Base-by-base conservation (phyloP, 2,113 vertebrate genomes). In the Engraulis encrasicolus region DNA sequence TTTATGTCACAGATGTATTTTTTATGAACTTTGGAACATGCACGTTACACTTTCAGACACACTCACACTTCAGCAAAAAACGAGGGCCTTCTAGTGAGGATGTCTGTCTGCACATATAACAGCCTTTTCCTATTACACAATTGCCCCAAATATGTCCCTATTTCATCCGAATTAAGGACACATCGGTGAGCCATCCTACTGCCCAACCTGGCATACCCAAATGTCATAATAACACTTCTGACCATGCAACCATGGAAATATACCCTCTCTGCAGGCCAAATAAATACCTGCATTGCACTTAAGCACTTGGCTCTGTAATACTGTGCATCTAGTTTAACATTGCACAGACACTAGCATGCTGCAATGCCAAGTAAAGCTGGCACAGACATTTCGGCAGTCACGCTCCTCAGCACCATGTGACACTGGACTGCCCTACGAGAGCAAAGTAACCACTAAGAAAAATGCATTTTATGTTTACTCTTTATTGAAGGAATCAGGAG, bases 1-100 rank as follows among this genome's bases (percentile, higher is more conserved):
- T 83, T 79, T 84, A 87, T 85, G 58, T 50, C 52, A 61, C 84
- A 86, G 81, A 87, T 85, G 81, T 81, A 83, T 27, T 71, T n/a
- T 88, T 83, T 79, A 81, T 87, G 82, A 27, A 50, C 78, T 84
- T 34, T 86, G 84, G 84, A 82, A 18, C 78, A 82, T 79, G 78
- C 12, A 80, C 81, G 27, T 71, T 15, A 71, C 15, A 31, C 61
- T 71, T 71, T 71, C 11, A 71, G 61, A 61, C 50, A 61, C 80
- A 11, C 80, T 20, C 50, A 71, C 9, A 45, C 23, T 5, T 77
- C 11, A 45, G 27, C 58, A 66, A 23, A 66, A 66, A 66, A 66
- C 20, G 27, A 23, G 12, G 20, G 23, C 58, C 58, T 27, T 66
- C 9, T 23, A 9, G 7, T 23, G n/a, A 66, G 12, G n/a, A 66